These are phyloP conservation scores for Prosapia bicincta DNA, from an alignment of 2,888 invertebrate genomes.

Conservation along the genomic window DNA sequence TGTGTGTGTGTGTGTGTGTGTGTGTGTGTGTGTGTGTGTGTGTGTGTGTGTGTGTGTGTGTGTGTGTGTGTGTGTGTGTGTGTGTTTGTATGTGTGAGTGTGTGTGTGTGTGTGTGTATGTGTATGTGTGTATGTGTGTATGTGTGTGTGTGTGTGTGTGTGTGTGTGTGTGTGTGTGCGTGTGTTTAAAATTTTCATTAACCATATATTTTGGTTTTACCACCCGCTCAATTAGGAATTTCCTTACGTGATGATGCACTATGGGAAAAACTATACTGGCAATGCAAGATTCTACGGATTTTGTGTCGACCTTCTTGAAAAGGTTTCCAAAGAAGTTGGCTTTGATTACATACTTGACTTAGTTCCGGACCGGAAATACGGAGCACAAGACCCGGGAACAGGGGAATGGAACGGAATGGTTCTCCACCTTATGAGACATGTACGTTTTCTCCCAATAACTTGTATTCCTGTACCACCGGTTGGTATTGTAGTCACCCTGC, in stretches of 20 bases:
- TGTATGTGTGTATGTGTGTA: too few species aligned
- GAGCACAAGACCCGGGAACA: conserved; percentile 57
- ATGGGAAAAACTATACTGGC: conserved; percentile 64
- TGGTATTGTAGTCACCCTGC: too few species aligned
- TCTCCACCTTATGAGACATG: conserved; percentile 66
- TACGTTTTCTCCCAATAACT: conserved; percentile 46
- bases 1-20: too few species aligned
- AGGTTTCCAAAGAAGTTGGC: conserved; percentile 62
- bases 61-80: too few species aligned
- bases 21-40: too few species aligned
- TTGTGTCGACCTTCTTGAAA: conserved; percentile 70
- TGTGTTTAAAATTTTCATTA: background rate
- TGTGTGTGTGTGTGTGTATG: too few species aligned
- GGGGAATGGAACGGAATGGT: conserved; percentile 68
- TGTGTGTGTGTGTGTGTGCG: too few species aligned
- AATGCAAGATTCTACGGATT: conserved; percentile 75
- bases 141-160: too few species aligned
- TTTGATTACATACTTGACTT: conserved; percentile 68
- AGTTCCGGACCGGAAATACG: conserved; percentile 67
- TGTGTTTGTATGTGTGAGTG: too few species aligned
- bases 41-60: too few species aligned
- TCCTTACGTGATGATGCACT: conserved; percentile 72
- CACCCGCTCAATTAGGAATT: conserved; percentile 53
- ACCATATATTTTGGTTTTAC: background rate
- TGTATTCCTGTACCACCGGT: too few species aligned